Percentiles rank a stretch among this genome's conserved stretches.
These are phyloP conservation scores for Tipula confusa DNA, from an alignment of 2,888 invertebrate species.

Conservation along the genomic window DNA sequence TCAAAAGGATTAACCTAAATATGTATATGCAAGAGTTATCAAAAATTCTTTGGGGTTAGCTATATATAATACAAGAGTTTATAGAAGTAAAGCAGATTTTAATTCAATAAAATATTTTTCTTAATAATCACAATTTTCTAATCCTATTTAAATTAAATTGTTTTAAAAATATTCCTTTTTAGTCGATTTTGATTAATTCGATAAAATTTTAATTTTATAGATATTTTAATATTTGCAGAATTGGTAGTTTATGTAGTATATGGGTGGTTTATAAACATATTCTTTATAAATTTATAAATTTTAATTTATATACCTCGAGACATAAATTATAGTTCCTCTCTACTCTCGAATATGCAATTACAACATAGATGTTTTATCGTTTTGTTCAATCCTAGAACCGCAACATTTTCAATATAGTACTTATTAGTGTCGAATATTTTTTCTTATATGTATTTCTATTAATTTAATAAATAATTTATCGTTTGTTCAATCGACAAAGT, in stretches of 20 bases:
- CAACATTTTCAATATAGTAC: neutral
- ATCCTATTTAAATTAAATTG: neutral
- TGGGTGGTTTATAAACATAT: neutral
- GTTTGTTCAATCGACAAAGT: neutral
- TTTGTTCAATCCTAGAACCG: neutral
- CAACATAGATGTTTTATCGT: too few species aligned
- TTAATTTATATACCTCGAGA: too few species aligned
- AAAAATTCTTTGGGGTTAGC: too few species aligned
- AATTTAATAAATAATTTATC: conserved; percentile 17
- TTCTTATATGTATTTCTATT: neutral
- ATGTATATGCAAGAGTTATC: neutral
- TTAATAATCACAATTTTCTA: neutral
- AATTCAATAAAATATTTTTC: neutral
- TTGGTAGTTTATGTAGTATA: neutral
- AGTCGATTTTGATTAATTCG: neutral
- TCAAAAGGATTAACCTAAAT: conserved; percentile 20
- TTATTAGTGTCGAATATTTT: neutral
- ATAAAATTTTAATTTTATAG: neutral
- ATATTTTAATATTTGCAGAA: neutral
- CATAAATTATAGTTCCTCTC: too few species aligned
- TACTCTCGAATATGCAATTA: too few species aligned
- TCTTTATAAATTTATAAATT: too few species aligned
- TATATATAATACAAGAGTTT: neutral
- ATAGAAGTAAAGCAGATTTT: neutral
- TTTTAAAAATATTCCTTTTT: neutral